Conservation (phyloP, 2,113 vertebrate genomes). For the Mesembrinibis cayennensis region DNA sequence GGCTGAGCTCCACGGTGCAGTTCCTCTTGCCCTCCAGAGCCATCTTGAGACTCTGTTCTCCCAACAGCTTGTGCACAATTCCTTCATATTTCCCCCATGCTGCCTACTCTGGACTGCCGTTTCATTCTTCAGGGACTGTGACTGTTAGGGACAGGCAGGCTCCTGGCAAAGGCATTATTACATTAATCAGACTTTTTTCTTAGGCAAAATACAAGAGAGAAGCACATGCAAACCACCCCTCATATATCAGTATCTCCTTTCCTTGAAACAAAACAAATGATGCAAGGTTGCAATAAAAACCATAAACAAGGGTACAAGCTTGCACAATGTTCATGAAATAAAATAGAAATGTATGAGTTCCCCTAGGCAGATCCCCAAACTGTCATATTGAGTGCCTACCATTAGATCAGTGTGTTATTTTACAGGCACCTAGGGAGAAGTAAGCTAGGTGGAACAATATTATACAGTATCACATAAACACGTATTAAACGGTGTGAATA, state of each 20-base stretch:
- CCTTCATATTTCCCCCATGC: not conserved
- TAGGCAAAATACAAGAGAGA: not conserved
- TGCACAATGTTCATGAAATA: constrained; percentile 13
- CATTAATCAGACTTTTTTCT: not conserved
- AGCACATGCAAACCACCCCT: not conserved
- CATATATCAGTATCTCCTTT: not conserved
- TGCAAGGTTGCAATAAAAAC: constrained; percentile 13
- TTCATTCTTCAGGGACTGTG: not conserved
- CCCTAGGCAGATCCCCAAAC: not conserved
- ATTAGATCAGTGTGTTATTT: not conserved
- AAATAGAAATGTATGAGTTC: constrained; percentile 19
- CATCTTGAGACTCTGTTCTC: not conserved
- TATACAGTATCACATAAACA: not conserved
- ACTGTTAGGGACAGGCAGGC: not conserved
- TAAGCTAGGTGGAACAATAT: not conserved
- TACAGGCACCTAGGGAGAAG: not conserved
- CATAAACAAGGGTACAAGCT: not conserved
- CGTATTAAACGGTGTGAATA: not conserved
- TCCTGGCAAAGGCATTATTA: not conserved
- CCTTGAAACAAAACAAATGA: not conserved
- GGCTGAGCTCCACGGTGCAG: not conserved
- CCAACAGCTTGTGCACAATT: not conserved
- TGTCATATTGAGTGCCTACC: not conserved
- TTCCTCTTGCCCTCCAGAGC: not conserved
- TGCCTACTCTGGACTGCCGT: not conserved